Evolutionary conservation across 37 sponge, comb jelly and placozoan genomes (phyloP).

Genomic region (Diacarnus erythraeanus): DNA sequence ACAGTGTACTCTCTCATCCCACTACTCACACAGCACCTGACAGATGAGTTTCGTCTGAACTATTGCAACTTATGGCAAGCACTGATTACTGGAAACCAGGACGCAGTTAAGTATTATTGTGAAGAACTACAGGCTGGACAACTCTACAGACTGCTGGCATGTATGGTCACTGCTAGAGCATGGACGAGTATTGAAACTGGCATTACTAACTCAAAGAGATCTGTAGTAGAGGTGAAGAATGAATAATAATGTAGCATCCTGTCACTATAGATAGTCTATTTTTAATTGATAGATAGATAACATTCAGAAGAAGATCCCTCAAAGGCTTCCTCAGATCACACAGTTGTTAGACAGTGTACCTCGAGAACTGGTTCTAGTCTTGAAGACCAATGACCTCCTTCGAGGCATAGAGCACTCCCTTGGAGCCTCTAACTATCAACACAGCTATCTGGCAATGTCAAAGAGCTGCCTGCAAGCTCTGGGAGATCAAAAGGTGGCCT

Average conservation of each 20-base stretch:
- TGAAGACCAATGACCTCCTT: constrained; percentile 95
- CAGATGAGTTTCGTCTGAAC: constrained; percentile 80
- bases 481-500: constrained; percentile 48
- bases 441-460: constrained; percentile 78
- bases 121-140: constrained; percentile 67
- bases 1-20: not conserved
- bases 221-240: constrained; percentile 54
- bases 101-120: constrained; percentile 60
- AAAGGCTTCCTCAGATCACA: constrained; percentile 52
- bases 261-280: not conserved
- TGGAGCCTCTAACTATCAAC: constrained; percentile 20
- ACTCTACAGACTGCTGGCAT: constrained; percentile 85
- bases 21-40: constrained; percentile 28
- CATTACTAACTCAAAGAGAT: constrained; percentile 24
- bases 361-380: constrained; percentile 85
- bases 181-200: constrained; percentile 82
- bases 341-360: constrained; percentile 86
- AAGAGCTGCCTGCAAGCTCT: constrained; percentile 71
- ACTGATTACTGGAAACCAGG: constrained; percentile 69
- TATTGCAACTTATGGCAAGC: constrained; percentile 94
- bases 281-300: constrained; percentile 6
- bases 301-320: constrained; percentile 9
- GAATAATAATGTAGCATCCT: too few species aligned
- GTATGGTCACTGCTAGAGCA: constrained; percentile 82
- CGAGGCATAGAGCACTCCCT: constrained; percentile 76